These are phyloP conservation scores for Athene cunicularia DNA, from an alignment of 2,113 vertebrate genomes.

Conservation along the genomic window DNA sequence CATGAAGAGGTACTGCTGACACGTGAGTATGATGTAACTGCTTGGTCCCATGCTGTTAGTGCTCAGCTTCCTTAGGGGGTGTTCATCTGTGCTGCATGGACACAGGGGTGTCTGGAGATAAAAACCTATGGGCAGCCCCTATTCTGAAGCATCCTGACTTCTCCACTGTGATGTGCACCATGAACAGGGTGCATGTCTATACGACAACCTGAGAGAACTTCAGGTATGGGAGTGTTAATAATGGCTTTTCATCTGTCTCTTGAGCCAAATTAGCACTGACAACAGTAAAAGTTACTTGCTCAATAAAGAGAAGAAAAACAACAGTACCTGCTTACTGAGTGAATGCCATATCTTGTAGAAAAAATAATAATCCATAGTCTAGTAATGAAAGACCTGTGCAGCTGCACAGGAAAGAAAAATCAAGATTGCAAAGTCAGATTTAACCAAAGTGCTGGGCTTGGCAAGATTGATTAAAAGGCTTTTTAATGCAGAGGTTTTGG, in stretches of 20 bases:
- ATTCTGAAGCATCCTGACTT: neutral
- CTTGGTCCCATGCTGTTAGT: neutral
- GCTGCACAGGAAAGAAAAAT: neutral
- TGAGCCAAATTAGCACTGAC: neutral
- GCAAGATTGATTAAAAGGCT: neutral
- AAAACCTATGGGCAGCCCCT: neutral
- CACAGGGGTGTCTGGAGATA: neutral
- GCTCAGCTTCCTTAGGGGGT: neutral
- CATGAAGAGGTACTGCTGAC: neutral
- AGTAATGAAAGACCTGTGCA: neutral
- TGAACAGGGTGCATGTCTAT: rapidly evolving
- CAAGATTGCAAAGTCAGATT: neutral
- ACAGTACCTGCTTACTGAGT: neutral
- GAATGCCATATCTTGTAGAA: neutral
- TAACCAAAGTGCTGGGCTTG: neutral
- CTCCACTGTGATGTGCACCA: neutral
- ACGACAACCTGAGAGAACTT: neutral
- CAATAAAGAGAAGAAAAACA: neutral
- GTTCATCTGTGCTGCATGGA: neutral
- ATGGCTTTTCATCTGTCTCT: neutral
- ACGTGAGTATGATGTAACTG: rapidly evolving
- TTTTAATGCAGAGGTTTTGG: neutral
- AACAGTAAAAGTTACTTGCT: neutral
- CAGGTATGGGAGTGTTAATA: neutral
- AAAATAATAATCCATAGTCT: neutral